A percentile compares a stretch with the other conserved stretches of the same genome.
These are phyloP conservation scores for Micropoecilia bifurca DNA, from an alignment of 2,797 vertebrate species.

Conservation along the genomic window DNA sequence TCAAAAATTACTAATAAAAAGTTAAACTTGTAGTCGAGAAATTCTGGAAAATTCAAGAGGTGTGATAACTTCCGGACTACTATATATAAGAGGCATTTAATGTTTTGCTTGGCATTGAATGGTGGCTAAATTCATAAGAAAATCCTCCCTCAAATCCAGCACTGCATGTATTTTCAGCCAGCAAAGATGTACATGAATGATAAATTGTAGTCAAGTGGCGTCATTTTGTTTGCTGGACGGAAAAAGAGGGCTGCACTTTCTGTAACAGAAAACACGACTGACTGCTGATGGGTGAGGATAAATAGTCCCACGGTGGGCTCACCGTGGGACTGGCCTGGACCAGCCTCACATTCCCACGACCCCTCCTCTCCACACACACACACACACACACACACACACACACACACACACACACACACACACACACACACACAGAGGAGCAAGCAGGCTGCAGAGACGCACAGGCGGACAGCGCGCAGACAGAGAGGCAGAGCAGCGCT, in stretches of 20 bases:
- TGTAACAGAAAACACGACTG: slow-evolving; percentile 13
- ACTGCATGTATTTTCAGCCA: background rate
- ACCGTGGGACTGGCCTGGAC: slow-evolving; percentile 77
- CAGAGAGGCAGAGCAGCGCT: slow-evolving; percentile 61
- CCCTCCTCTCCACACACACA: slow-evolving; percentile 59
- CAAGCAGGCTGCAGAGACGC: slow-evolving; percentile 51
- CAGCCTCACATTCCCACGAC: slow-evolving; percentile 80
- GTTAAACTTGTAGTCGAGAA: background rate
- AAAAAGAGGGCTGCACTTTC: background rate
- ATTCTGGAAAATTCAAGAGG: background rate
- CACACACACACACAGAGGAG: slow-evolving; percentile 30
- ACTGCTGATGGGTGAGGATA: slow-evolving; percentile 60
- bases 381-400: slow-evolving; percentile 8
- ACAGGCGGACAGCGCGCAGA: slow-evolving; percentile 43
- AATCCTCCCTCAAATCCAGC: background rate
- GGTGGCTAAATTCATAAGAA: background rate
- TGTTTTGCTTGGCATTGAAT: background rate
- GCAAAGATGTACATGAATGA: background rate
- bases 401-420: slow-evolving; percentile 12
- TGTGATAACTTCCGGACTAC: background rate
- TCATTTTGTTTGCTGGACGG: background rate
- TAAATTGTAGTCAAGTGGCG: background rate
- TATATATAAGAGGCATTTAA: background rate
- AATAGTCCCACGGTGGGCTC: slow-evolving; percentile 55
- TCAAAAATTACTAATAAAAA: background rate